Conservation (phyloP, 1,140 invertebrate genomes). For the Campoletis sonorensis region DNA sequence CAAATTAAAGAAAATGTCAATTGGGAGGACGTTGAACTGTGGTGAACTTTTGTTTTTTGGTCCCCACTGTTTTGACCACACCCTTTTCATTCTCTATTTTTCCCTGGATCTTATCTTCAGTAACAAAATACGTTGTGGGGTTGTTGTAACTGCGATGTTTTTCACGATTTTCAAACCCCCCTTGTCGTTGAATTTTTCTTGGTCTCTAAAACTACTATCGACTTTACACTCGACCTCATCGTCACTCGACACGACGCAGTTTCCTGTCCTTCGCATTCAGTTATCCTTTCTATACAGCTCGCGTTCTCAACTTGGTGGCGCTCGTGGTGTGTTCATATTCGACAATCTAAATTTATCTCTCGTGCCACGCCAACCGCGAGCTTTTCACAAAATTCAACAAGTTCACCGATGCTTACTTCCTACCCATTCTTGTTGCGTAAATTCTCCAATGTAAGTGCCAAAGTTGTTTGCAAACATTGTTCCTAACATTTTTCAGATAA, state of each 20-base stretch:
- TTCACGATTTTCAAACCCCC: conserved; percentile 13
- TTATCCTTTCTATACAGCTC: neutral
- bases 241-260: conserved; percentile 25
- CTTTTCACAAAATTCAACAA: conserved; percentile 17
- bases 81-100: too few species aligned
- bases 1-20: too few species aligned
- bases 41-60: too few species aligned
- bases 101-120: neutral
- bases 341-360: conserved; percentile 45
- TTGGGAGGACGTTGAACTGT: too few species aligned
- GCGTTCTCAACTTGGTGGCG: conserved; percentile 25
- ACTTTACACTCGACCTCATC: conserved; percentile 42
- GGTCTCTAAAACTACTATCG: conserved; percentile 25
- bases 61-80: too few species aligned
- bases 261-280: neutral
- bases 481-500: neutral
- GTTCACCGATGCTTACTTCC: conserved; percentile 41
- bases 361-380: conserved; percentile 27
- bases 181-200: neutral
- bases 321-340: conserved; percentile 19
- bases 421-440: conserved; percentile 2
- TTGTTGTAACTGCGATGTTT: conserved; percentile 14
- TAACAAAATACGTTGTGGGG: neutral
- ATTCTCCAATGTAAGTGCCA: neutral
- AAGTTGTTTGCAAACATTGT: neutral